Conservation (phyloP, 2,888 invertebrate species). For the Hesperia comma region DNA sequence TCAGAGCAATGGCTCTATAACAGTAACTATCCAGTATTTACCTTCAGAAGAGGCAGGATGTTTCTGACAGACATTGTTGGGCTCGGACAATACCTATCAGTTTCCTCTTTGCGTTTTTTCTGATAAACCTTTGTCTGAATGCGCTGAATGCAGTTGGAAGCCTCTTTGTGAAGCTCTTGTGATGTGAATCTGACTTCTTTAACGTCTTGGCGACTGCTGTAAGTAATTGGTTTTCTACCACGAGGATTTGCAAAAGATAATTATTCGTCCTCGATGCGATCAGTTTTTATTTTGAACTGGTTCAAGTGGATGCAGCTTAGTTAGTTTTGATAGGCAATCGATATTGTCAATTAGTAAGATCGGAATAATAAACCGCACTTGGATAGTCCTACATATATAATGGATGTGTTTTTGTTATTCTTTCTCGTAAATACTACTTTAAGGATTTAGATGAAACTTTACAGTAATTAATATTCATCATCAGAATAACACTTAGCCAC, state of each 20-base stretch:
- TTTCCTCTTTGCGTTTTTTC: constrained; percentile 19
- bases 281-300: too few relatives aligned
- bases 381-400: too few relatives aligned
- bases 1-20: background rate
- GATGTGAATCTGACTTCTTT: constrained; percentile 17
- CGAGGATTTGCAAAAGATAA: background rate
- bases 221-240: constrained; percentile 27
- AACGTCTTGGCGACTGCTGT: constrained; percentile 1
- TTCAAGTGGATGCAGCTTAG: too few relatives aligned
- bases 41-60: constrained; percentile 4
- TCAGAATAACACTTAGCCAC: too few relatives aligned
- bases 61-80: constrained; percentile 19
- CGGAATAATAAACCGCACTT: too few relatives aligned
- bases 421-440: too few relatives aligned
- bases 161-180: constrained; percentile 18
- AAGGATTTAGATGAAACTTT: too few relatives aligned
- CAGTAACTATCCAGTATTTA: background rate
- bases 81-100: constrained; percentile 16
- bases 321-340: too few relatives aligned
- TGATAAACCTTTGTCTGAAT: constrained; percentile 27
- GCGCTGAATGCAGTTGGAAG: constrained; percentile 18
- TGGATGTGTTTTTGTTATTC: too few relatives aligned
- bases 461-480: too few relatives aligned
- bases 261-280: too few relatives aligned
- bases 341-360: too few relatives aligned